Evolutionary conservation across 2,797 vertebrate species (phyloP).

Genomic region (Crenuchus spilurus): DNA sequence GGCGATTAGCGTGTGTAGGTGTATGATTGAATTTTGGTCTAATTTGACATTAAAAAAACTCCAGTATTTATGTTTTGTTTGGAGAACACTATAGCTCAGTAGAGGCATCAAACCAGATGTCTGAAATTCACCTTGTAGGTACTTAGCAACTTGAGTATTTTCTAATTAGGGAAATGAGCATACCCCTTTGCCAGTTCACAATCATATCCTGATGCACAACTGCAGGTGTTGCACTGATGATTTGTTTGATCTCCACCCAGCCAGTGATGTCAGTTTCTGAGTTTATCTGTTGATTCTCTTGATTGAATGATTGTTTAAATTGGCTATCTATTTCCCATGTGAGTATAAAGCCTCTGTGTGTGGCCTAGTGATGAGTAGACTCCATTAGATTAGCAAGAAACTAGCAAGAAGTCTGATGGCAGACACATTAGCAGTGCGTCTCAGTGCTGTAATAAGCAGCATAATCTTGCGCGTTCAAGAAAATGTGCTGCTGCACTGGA

Average conservation of each 20-base stretch:
- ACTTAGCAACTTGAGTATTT: constrained; percentile 30
- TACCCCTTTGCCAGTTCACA: constrained; percentile 29
- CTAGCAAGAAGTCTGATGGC: constrained; percentile 8
- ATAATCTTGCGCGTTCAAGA: constrained; percentile 27
- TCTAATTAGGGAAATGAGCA: constrained; percentile 43
- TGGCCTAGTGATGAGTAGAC: constrained; percentile 23
- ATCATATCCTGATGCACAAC: constrained; percentile 31
- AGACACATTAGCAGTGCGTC: constrained; percentile 17
- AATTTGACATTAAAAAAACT: constrained; percentile 20
- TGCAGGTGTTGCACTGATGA: constrained; percentile 45
- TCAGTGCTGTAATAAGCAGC: constrained; percentile 23
- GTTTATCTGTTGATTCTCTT: constrained; percentile 60
- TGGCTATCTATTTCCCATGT: constrained; percentile 14
- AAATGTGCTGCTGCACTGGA: constrained; percentile 13
- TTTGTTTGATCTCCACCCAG: constrained; percentile 59
- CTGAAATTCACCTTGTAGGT: constrained; percentile 39
- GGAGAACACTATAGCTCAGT: constrained; percentile 7
- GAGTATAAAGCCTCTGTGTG: constrained; percentile 22
- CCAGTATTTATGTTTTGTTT: constrained; percentile 35
- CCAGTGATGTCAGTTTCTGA: constrained; percentile 52
- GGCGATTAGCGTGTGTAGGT: background rate
- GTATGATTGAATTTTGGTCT: constrained; percentile 23
- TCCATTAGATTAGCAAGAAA: constrained; percentile 41
- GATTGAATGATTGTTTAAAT: constrained; percentile 64
- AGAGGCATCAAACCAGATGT: constrained; percentile 43